Base-by-base conservation (phyloP, 2,113 vertebrate species). In the Prionailurus bengalensis region DNA sequence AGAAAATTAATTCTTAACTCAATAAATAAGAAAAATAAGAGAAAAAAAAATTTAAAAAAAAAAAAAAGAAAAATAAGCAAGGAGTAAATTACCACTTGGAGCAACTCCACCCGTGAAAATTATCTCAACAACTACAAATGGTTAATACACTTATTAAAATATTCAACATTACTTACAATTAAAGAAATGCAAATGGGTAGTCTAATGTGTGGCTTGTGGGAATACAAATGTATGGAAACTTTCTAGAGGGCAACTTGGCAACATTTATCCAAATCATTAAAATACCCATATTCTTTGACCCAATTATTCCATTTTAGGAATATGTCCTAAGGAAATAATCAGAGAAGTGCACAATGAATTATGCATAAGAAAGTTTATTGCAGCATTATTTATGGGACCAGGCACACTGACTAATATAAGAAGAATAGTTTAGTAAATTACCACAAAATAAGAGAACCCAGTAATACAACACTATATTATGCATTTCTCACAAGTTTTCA, bases 211-310 rank as follows among this genome's bases (percentile, higher is more conserved):
- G 89, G 3, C 63, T 85, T 92, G 23, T 89, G 45, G 55, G 53
- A 92, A 89, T 66, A 89, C 9, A 71, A 94, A 83, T 85, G 23
- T 90, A 82, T 61, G 78, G 83, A 94, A 96, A 86, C 13, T 96
- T 95, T 90, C 87, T 83, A 23, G 83, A 95, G 66, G 66, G 66
- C 51, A 96, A 23, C 55, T 71, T 95, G 73, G 31, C 82, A 97
- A 86, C 74, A 83, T 86, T 92, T 92, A 89, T 92, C n/a, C 21
- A 97, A 73, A 68, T 95, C 58, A 97, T 94, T 95, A 95, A 97
- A 94, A 83, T 61, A 89, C 12, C 33, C 74, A 66, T 71, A 86
- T 2, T 73, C 61, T 92, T 82, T 96, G 53, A 94, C 61, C 39
- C 45, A 96, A 63, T 55, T 94, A 74, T 85, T 95, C 45, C 61